Evolutionary conservation across 2,888 invertebrate species (phyloP), one percentile per base, ranked within the genome.

Genomic region (Vandiemenella viatica): DNA sequence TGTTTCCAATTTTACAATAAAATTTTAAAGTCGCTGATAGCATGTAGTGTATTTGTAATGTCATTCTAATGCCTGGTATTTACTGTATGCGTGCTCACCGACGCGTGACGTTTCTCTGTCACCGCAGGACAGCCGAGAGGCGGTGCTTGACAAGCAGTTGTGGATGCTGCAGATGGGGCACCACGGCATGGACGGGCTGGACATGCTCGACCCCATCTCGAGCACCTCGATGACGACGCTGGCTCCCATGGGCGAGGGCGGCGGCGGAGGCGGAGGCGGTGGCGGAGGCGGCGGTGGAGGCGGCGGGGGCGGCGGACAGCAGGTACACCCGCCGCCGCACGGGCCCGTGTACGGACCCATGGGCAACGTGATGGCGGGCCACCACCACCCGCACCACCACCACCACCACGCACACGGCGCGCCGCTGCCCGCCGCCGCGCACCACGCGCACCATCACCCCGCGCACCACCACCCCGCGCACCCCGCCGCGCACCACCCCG

Each of bases 201-300:
- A 91, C 65, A 89, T 91, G 87, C 69, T 92, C 61, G 91, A 91
- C 65, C 89, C 91, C 16, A 75, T 82, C 52, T 76, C 77, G 1
- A 82, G 88, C 37, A 82, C 86, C 48, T 84, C 88, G 46, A 90
- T 90, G 88, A 89, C 89, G 53, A 88, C 89, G 16, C 69, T 90
- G 56, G 87, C 88, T 41, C 88, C 89, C 37, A 89, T 90, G 83
- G 82, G 86, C n/a, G 88, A 89, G 62, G 71, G 74, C 49, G 61
- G 65, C 37, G 63, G 67, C 42, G 64, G 67, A 26, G 66, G 67
- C n/a, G 63, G 63, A 49, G 66, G 65, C 45, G 66, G 67, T 13
- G 63, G 63, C 49, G 66, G 65, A 45, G 82, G 86, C n/a, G 88
- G 89, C 62, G 71, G 74, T 49, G 61, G 65, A 37, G 63, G 67